phyloP scores from a whole-genome alignment of 2,113 vertebrate species.

The Cololabis saira region DNA sequence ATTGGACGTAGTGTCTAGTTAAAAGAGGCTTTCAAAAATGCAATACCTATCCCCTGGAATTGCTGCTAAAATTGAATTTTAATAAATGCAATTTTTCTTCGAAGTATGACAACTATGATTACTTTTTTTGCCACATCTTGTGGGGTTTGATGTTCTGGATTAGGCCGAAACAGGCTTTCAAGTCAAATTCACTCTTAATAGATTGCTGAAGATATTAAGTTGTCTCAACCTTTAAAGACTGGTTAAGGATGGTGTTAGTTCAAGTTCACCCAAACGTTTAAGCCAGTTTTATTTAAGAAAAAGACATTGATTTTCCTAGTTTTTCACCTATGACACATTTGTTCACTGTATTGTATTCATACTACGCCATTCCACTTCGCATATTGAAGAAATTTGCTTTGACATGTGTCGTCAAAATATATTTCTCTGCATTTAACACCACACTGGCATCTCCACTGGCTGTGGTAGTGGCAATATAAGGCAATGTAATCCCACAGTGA shows the following conservation, averaged over 20 bases:
- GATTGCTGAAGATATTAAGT: conserved; percentile 36
- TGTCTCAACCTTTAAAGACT: conserved; percentile 7
- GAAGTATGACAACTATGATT: not conserved
- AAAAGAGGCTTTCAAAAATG: conserved; percentile 26
- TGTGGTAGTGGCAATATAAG: conserved; percentile 9
- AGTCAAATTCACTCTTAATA: conserved; percentile 10
- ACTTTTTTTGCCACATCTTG: not conserved
- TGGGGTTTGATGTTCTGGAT: not conserved
- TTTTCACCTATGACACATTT: not conserved
- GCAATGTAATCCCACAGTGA: conserved; percentile 55
- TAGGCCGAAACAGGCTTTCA: conserved; percentile 4
- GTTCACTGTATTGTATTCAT: conserved; percentile 13
- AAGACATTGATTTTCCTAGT: not conserved
- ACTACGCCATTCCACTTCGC: not conserved
- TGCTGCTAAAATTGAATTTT: too few relatives aligned
- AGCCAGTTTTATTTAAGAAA: conserved; percentile 28
- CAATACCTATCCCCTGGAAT: conserved; percentile 2
- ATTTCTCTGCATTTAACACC: conserved; percentile 27
- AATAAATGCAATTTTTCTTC: too few relatives aligned
- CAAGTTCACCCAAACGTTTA: conserved; percentile 8
- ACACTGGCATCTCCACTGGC: not conserved
- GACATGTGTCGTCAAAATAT: conserved; percentile 16
- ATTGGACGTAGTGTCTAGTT: conserved; percentile 11
- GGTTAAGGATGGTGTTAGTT: conserved; percentile 16
- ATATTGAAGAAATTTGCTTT: conserved; percentile 24